These are phyloP conservation scores for Nasonia giraulti DNA, from an alignment of 1,140 invertebrate species.

Conservation along the genomic window DNA sequence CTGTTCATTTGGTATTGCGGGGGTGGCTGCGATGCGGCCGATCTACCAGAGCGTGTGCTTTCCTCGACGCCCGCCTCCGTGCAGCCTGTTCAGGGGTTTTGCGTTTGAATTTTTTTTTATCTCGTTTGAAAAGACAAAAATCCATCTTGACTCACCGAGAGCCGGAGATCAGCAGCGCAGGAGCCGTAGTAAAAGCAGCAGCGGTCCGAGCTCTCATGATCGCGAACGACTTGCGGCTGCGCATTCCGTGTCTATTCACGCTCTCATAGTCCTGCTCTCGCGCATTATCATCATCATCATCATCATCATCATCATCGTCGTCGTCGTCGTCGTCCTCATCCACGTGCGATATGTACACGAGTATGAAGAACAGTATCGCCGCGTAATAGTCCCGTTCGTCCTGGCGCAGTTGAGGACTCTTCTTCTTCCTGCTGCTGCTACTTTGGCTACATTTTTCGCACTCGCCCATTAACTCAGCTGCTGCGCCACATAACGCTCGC, in stretches of 20 bases:
- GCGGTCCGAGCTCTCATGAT: background rate
- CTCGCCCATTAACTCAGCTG: background rate
- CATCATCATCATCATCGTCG: background rate
- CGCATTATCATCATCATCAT: background rate
- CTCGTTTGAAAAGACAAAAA: too few species aligned
- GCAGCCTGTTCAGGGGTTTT: too few species aligned
- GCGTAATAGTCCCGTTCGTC: background rate
- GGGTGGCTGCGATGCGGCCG: conserved; percentile 46
- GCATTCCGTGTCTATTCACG: background rate
- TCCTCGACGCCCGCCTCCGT: too few species aligned
- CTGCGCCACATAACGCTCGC: background rate
- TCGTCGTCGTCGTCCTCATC: background rate
- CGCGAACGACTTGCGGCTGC: background rate
- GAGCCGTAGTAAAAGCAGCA: background rate
- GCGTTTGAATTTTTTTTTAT: too few species aligned
- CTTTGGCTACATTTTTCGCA: background rate
- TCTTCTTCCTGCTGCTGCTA: background rate
- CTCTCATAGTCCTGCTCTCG: background rate
- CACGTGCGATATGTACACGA: background rate
- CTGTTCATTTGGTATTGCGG: conserved; percentile 9
- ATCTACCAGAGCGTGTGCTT: too few species aligned
- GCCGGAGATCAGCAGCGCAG: too few species aligned
- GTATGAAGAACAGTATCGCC: background rate
- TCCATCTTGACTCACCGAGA: too few species aligned
- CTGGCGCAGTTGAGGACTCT: background rate